A percentile compares a stretch with the other conserved stretches of the same genome.
Evolutionary conservation across 1,140 invertebrate species (phyloP).

Genomic region (Heliconius eleuchia): DNA sequence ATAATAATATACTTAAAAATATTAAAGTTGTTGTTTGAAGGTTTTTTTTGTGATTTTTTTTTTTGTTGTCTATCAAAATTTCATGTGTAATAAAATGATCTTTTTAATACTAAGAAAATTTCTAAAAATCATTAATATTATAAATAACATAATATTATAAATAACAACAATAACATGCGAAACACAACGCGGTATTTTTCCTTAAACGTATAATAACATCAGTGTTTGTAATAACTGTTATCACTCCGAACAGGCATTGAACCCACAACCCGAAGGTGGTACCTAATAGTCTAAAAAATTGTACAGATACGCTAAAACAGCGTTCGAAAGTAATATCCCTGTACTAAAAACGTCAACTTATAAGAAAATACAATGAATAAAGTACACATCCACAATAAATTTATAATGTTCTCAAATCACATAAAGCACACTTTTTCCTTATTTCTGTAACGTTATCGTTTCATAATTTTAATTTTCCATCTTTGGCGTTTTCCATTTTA

Average conservation of each 20-base stretch:
- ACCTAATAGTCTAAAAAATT: background rate
- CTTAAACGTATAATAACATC: too few species aligned
- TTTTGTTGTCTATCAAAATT: too few species aligned
- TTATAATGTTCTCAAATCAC: background rate
- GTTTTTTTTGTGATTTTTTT: too few species aligned
- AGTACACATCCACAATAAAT: background rate
- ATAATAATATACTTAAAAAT: background rate
- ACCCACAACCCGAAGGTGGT: background rate
- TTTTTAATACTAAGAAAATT: background rate
- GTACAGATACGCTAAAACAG: too few species aligned
- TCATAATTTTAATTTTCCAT: slow-evolving; percentile 18
- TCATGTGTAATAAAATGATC: too few species aligned
- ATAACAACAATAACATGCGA: background rate
- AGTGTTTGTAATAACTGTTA: background rate
- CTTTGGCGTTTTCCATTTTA: background rate
- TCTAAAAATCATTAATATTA: background rate
- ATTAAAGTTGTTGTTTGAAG: background rate
- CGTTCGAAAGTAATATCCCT: background rate
- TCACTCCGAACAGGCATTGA: background rate
- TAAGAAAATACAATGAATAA: background rate
- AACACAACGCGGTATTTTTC: background rate
- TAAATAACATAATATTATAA: background rate
- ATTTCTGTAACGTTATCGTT: background rate
- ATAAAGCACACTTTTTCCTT: background rate
- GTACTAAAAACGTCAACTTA: background rate